Evolutionary conservation across 2,888 invertebrate genomes (phyloP).

Genomic region (Mechanitis messenoides): DNA sequence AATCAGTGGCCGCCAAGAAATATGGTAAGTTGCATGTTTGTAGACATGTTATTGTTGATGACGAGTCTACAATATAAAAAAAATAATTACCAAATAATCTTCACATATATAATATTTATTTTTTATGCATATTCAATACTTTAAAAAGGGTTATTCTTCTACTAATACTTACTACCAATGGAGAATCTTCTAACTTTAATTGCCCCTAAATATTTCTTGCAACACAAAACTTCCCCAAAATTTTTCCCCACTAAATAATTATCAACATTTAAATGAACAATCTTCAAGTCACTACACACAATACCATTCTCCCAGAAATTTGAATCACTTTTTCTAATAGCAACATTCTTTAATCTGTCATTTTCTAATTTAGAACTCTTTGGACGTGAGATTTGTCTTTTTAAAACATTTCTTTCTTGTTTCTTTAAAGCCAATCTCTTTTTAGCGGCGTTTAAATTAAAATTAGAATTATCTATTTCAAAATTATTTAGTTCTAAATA

Average conservation of each 20-base stretch:
- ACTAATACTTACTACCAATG: slow-evolving; percentile 52
- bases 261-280: slow-evolving; percentile 44
- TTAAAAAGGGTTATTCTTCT: not conserved
- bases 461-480: slow-evolving; percentile 30
- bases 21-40: slow-evolving; percentile 50
- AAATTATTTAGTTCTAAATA: slow-evolving; percentile 39
- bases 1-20: slow-evolving; percentile 58
- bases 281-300: slow-evolving; percentile 56
- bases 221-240: slow-evolving; percentile 58
- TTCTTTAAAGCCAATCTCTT: slow-evolving; percentile 45
- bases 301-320: slow-evolving; percentile 52
- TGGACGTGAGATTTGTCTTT: slow-evolving; percentile 39
- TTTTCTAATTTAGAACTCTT: slow-evolving; percentile 38
- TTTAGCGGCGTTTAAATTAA: slow-evolving; percentile 61
- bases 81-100: not conserved
- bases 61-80: slow-evolving; percentile 41
- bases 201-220: slow-evolving; percentile 44
- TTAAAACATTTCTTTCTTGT: slow-evolving; percentile 40
- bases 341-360: slow-evolving; percentile 53
- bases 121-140: not conserved
- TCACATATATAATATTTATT: not conserved
- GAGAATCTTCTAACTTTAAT: slow-evolving; percentile 46
- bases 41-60: slow-evolving; percentile 50
- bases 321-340: slow-evolving; percentile 40
- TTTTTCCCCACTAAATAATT: slow-evolving; percentile 59